These are phyloP conservation scores for Drosophila gunungcola DNA, from an alignment of 1,140 invertebrate genomes.

Conservation along the genomic window DNA sequence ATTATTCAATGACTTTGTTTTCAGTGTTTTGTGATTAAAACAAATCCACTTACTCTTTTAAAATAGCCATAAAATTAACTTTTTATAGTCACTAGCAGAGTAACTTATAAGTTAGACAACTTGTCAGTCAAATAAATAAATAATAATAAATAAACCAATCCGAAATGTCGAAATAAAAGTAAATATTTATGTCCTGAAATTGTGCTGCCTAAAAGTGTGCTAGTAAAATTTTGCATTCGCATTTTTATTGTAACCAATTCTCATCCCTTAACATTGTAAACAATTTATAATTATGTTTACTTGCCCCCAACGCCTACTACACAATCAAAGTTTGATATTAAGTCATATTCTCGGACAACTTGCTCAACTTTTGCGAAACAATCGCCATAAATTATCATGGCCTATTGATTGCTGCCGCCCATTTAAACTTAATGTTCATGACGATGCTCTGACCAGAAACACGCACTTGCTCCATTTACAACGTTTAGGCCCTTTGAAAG, in stretches of 20 bases:
- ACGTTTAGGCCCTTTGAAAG: slow-evolving; percentile 69
- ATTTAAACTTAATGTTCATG: slow-evolving; percentile 39
- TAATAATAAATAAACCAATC: not conserved
- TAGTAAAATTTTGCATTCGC: too few relatives aligned
- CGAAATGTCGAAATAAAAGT: not conserved
- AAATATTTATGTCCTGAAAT: not conserved
- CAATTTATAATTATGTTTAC: slow-evolving; percentile 10
- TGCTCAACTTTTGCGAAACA: slow-evolving; percentile 17
- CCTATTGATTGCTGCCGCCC: slow-evolving; percentile 44
- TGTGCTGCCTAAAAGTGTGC: not conserved
- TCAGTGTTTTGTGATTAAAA: too few relatives aligned
- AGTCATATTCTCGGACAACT: slow-evolving; percentile 45
- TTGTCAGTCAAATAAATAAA: too few relatives aligned
- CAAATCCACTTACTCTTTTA: too few relatives aligned
- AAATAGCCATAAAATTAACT: too few relatives aligned
- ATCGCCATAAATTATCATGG: slow-evolving; percentile 54
- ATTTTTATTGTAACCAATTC: not conserved
- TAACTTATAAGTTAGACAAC: too few relatives aligned
- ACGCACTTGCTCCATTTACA: slow-evolving; percentile 56
- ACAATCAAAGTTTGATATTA: slow-evolving; percentile 28
- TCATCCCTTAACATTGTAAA: not conserved
- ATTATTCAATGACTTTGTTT: too few relatives aligned
- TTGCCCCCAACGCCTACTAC: too few relatives aligned
- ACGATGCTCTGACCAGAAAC: slow-evolving; percentile 30
- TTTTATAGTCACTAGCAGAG: too few relatives aligned